phyloP scores from a whole-genome alignment of 2,888 invertebrate genomes.

The Volucella bombylans region DNA sequence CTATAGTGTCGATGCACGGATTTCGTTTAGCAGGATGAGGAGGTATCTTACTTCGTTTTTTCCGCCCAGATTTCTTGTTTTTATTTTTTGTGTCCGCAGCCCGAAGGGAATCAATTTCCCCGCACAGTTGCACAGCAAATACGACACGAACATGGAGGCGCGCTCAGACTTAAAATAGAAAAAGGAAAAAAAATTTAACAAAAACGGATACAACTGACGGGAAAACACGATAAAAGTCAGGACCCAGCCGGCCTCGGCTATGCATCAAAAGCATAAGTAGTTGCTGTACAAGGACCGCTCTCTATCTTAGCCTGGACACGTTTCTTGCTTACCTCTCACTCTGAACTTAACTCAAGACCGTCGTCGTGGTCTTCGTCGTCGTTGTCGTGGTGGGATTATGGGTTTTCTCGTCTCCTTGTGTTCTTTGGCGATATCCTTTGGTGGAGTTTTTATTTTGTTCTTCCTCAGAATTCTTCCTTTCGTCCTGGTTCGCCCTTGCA shows the following conservation, averaged over 20 bases:
- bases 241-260: constrained; percentile 63
- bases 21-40: constrained; percentile 14
- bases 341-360: constrained; percentile 44
- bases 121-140: constrained; percentile 70
- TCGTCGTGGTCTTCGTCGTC: constrained; percentile 4
- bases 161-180: not conserved
- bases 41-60: not conserved
- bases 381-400: constrained; percentile 52
- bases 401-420: constrained; percentile 66
- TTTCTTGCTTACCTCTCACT: constrained; percentile 68
- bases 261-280: constrained; percentile 61
- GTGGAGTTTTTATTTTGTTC: constrained; percentile 26
- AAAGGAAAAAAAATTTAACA: constrained; percentile 4
- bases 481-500: constrained; percentile 48
- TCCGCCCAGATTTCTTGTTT: not conserved
- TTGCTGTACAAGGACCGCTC: constrained; percentile 60
- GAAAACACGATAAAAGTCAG: constrained; percentile 73
- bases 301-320: constrained; percentile 71
- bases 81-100: constrained; percentile 43
- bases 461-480: constrained; percentile 5
- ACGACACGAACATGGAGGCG: constrained; percentile 60
- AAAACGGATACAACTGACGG: constrained; percentile 69
- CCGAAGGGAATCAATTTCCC: constrained; percentile 72
- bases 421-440: constrained; percentile 70
- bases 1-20: constrained; percentile 67